Evolutionary conservation across 1,140 invertebrate species (phyloP), one percentile per base, ranked within the genome.

Genomic region (Coenobita brevimanus): DNA sequence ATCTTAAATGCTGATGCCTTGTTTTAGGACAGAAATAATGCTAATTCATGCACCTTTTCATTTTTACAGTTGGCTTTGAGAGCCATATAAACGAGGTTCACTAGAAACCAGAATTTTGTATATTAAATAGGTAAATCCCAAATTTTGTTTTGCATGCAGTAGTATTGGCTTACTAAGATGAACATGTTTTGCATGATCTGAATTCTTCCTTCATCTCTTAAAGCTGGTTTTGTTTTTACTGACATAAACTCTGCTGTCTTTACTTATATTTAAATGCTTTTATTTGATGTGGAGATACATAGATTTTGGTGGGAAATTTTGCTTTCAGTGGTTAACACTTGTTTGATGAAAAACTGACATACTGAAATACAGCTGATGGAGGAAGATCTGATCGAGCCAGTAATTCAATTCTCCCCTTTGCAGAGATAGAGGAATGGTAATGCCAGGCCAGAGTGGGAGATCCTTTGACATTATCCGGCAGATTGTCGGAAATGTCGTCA

Each of bases 391-490:
- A 82, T 43, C 54, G 86, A 82, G 60, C 76, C 64, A 88, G 86
- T 88, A 88, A 88, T 88, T 6, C 57, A 88, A 79, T 88, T 82
- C 73, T 88, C 80, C 86, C n/a, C 86, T 88, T 88, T 88, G 33
- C 86, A 88, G 86, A 88, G 86, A 82, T 24, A 88, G 86, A 88
- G 86, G 86, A 54, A 88, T 88, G 86, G 86, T 88, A 75, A 88
- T 88, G 86, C 86, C 86, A 75, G 86, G 86, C 78, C 86, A 88
- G 86, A 82, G 86, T 76, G 86, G 86, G 50, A 88, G 86, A 57
- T 82, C 86, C 79, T 88, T 88, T 88, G 86, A 88, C 86, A 88
- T 88, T 76, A 88, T 88, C 86, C 86, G 86, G 67, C 86, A 88
- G 24, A 88, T 88, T 88, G 86, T 88, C 79, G 86, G 86, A 75